Evolutionary conservation across 2,797 vertebrate species (phyloP).

Genomic region (Liparis tanakae): DNA sequence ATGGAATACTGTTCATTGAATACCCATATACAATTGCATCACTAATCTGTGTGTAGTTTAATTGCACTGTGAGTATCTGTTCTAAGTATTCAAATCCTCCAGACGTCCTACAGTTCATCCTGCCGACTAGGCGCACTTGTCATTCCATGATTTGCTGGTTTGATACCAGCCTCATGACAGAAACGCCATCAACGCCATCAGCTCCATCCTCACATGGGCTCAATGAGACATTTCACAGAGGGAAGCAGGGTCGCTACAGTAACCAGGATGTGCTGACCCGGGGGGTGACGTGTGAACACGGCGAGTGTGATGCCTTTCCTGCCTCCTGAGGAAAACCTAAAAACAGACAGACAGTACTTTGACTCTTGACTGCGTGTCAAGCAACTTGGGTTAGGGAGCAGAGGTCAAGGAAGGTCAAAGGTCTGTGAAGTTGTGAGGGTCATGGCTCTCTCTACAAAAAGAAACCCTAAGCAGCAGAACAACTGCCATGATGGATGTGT

Average conservation of each 20-base stretch:
- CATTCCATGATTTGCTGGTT: background rate
- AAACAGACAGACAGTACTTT: conserved; percentile 14
- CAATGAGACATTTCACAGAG: background rate
- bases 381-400: conserved; percentile 20
- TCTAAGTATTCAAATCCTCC: conserved; percentile 88
- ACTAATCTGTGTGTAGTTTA: conserved; percentile 88
- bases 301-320: background rate
- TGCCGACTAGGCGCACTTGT: background rate
- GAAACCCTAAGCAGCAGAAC: conserved; percentile 42
- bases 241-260: too few species aligned
- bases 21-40: conserved; percentile 87
- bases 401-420: conserved; percentile 51
- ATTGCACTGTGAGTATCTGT: conserved; percentile 92
- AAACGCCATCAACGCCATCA: background rate
- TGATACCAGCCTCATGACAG: background rate
- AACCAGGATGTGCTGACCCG: conserved; percentile 4
- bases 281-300: background rate
- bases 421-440: conserved; percentile 31
- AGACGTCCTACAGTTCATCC: conserved; percentile 88
- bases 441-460: conserved; percentile 19
- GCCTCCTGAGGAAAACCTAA: background rate
- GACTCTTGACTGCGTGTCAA: conserved; percentile 14
- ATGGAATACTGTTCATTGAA: conserved; percentile 90
- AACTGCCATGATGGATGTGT: conserved; percentile 59
- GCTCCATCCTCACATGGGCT: too few species aligned